Evolutionary conservation across 2,113 vertebrate species (phyloP).

Genomic region (Thermophis baileyi): DNA sequence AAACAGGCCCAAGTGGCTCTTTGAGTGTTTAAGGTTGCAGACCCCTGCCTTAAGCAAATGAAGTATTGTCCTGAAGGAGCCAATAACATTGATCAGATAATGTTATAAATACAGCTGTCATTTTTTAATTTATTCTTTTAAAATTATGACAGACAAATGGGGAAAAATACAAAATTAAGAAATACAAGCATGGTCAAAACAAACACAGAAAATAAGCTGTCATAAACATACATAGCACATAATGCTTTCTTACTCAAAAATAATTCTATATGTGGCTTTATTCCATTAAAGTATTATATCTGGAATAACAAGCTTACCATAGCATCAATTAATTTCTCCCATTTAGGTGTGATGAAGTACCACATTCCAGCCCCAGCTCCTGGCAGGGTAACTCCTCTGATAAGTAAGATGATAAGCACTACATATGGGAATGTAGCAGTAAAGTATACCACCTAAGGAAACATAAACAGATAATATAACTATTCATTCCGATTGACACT

Average conservation of each 20-base stretch:
- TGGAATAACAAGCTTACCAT: constrained; percentile 75
- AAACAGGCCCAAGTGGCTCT: too few relatives aligned
- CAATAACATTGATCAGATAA: rapidly evolving
- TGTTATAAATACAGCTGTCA: background rate
- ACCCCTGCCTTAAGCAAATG: background rate
- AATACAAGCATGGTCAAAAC: background rate
- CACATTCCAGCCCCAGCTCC: constrained; percentile 92
- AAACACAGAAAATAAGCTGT: background rate
- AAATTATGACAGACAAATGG: background rate
- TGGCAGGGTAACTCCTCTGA: constrained; percentile 92
- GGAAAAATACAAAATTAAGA: background rate
- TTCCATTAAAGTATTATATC: background rate
- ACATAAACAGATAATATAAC: background rate
- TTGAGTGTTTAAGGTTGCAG: too few relatives aligned
- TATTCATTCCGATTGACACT: rapidly evolving
- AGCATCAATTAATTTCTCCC: constrained; percentile 94
- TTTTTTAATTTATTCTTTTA: background rate
- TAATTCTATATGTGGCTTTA: background rate
- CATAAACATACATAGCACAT: background rate
- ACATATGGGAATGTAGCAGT: constrained; percentile 97
- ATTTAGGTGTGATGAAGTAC: constrained; percentile 98
- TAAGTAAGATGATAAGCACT: constrained; percentile 91
- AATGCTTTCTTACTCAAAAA: background rate
- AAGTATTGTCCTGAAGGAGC: background rate
- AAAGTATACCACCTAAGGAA: constrained; percentile 92